Evolutionary conservation across 2,113 vertebrate genomes (phyloP).

Genomic region (Xerus inauris): DNA sequence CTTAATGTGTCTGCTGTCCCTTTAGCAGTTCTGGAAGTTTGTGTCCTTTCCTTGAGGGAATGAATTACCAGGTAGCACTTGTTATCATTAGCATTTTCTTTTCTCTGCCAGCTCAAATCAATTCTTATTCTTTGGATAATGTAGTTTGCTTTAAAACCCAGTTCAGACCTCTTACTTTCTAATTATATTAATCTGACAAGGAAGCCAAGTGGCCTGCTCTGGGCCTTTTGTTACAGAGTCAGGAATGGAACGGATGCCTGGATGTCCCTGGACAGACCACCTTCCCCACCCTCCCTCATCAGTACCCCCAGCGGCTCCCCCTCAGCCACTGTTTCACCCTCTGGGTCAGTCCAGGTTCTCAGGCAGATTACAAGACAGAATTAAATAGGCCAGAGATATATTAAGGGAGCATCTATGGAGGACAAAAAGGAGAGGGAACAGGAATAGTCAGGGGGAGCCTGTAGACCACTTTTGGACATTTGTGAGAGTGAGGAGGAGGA

Average conservation of each 20-base stretch:
- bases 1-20: not conserved
- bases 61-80: not conserved
- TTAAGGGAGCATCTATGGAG: not conserved
- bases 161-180: not conserved
- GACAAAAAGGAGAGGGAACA: not conserved
- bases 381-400: not conserved
- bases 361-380: not conserved
- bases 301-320: no score
- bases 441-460: not conserved
- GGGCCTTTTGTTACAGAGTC: not conserved
- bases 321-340: not conserved
- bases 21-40: not conserved
- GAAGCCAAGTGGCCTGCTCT: not conserved
- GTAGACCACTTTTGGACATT: not conserved
- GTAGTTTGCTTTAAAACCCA: not conserved
- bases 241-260: no score
- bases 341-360: not conserved
- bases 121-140: not conserved
- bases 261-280: not conserved
- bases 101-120: not conserved
- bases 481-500: not conserved
- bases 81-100: not conserved
- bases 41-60: not conserved
- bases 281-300: not conserved
- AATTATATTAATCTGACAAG: not conserved